phyloP scores from a whole-genome alignment of 2,888 invertebrate species.

The Onthophagus sagittarius region DNA sequence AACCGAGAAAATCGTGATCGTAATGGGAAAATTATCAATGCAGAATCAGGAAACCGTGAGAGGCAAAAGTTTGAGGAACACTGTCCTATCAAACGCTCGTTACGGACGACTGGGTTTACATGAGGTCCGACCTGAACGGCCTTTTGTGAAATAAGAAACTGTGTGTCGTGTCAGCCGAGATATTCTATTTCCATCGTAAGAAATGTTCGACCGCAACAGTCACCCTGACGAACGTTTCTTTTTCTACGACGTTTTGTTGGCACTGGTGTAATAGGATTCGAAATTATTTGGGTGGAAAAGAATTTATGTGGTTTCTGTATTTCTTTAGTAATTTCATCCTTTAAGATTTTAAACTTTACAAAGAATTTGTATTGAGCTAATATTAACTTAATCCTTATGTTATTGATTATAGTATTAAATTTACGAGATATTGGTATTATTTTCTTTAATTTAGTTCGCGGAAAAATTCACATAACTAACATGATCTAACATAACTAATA shows the following conservation, averaged over 20 bases:
- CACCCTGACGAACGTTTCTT: background rate
- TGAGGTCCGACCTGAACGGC: background rate
- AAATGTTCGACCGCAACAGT: background rate
- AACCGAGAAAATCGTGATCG: background rate
- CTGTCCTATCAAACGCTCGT: slow-evolving; percentile 10
- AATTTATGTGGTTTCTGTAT: background rate
- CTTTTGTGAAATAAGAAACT: slow-evolving; percentile 4
- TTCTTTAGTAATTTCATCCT: background rate
- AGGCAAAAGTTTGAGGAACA: background rate
- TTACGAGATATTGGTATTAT: too few species aligned
- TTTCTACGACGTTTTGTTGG: background rate
- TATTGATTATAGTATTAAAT: too few species aligned
- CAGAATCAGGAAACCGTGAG: background rate
- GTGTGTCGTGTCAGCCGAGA: slow-evolving; percentile 1
- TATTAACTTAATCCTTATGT: too few species aligned
- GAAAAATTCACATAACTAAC: too few species aligned
- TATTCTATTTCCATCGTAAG: slow-evolving; percentile 1
- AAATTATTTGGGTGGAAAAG: background rate
- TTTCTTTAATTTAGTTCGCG: too few species aligned
- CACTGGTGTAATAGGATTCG: background rate
- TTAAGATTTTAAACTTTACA: background rate
- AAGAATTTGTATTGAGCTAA: too few species aligned
- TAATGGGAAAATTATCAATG: background rate
- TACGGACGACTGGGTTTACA: slow-evolving; percentile 6
- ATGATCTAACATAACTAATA: too few species aligned